These are phyloP conservation scores for Ophion costatus DNA, from an alignment of 2,888 invertebrate genomes.

Conservation along the genomic window DNA sequence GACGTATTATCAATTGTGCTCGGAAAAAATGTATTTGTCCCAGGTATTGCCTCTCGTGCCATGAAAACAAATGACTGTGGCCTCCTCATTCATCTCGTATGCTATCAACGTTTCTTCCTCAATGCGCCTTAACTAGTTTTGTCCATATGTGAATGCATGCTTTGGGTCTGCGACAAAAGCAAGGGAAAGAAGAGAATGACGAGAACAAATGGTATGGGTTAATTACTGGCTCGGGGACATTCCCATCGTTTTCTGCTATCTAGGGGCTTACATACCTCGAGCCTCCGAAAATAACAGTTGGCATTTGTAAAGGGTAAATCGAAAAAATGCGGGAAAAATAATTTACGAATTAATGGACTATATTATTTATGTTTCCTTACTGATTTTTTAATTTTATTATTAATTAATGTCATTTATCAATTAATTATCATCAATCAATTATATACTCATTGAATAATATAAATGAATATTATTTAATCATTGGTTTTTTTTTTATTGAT, in stretches of 20 bases:
- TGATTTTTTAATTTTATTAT: too few species aligned
- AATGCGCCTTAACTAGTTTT: background rate
- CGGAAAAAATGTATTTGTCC: background rate
- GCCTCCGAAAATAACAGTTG: background rate
- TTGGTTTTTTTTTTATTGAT: too few species aligned
- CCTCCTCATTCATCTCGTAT: background rate
- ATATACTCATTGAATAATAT: too few species aligned
- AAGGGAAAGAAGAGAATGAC: background rate
- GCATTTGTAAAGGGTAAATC: background rate
- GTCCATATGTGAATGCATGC: conserved; percentile 52
- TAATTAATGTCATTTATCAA: too few species aligned
- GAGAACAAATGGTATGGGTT: conserved; percentile 1
- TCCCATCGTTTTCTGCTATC: background rate
- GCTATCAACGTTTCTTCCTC: conserved; percentile 12
- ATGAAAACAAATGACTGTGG: background rate
- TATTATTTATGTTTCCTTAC: too few species aligned
- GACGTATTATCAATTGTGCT: background rate
- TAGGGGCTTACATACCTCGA: background rate
- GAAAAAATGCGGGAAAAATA: background rate
- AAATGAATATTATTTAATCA: too few species aligned
- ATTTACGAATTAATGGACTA: too few species aligned
- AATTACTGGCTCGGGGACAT: background rate
- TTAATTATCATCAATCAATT: too few species aligned
- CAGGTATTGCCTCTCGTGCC: background rate
- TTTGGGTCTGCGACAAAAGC: conserved; percentile 14